Evolutionary conservation across 1,140 invertebrate species (phyloP), one percentile per base, ranked within the genome.

Genomic region (Trachymyrmex septentrionalis): DNA sequence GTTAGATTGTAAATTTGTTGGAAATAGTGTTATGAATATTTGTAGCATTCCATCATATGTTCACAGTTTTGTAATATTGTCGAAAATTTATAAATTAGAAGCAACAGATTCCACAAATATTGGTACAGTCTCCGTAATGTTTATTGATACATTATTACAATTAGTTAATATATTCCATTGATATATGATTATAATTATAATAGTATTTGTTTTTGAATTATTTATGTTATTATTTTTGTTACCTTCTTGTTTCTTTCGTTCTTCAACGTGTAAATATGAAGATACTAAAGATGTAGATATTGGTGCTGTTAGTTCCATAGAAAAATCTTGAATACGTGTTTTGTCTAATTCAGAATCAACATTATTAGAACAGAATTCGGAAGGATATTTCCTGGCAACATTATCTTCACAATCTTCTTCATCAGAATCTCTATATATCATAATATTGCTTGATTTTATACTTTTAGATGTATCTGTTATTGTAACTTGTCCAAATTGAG

Each of bases 281-380:
- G 59, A 10, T 61, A n/a, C 3, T 48, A 44, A 86, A 78, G 0
- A 50, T 38, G 10, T 34, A 50, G 63, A 72, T 34, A 87, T 16
- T 9, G 48, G 48, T 69, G 80, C 30, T 34, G 81, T 88, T 14
- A 87, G 57, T 2, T 88, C 85, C 73, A 86, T 88, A 69, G 57
- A 63, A 0, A 14, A 19, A 78, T 86, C 21, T 21, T 88, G 53
- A 55, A 14, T 0, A 30, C 12, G 63, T 55, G 53, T 88, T 10
- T 24, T 12, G n/a, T 86, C 27, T 19, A 76, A 57, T 30, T 85
- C 48, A 30, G 12, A 38, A 10, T 66, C 7, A 16, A 73, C 24
- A 27, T 90, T 73, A 24, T 53, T 27, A 14, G 27, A 16, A 67
- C 5, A 53, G 21, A 53, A 59, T 3, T 87, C 0, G 3, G n/a